Evolutionary conservation across 2,113 vertebrate species (phyloP).

Genomic region (Perca schrenkii): DNA sequence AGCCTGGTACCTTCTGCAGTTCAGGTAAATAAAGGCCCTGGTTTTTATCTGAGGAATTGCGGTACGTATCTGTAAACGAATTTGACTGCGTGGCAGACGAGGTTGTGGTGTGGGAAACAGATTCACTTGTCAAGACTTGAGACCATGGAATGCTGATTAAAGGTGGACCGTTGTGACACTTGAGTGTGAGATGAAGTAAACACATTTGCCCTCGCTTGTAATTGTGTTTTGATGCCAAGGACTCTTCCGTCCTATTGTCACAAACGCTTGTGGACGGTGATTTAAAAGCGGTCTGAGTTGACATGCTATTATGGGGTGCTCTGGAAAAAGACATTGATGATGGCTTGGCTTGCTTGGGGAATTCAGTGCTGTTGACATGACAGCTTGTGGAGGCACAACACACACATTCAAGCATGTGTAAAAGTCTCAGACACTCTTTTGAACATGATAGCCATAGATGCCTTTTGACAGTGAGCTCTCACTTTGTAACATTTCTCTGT

Average conservation of each 20-base stretch:
- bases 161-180: slow-evolving; percentile 46
- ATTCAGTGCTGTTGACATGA: slow-evolving; percentile 37
- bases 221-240: slow-evolving; percentile 62
- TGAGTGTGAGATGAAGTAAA: slow-evolving; percentile 60
- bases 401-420: background rate
- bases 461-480: slow-evolving; percentile 49
- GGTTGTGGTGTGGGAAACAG: slow-evolving; percentile 8
- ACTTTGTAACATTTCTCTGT: slow-evolving; percentile 34
- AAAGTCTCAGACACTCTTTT: slow-evolving; percentile 26
- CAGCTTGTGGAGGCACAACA: background rate
- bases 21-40: too few relatives aligned
- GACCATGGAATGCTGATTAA: slow-evolving; percentile 57
- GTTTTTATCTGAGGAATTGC: too few relatives aligned
- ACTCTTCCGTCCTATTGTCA: slow-evolving; percentile 60
- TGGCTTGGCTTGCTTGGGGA: slow-evolving; percentile 45
- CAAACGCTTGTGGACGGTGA: slow-evolving; percentile 42
- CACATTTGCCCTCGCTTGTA: slow-evolving; percentile 58
- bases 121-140: slow-evolving; percentile 56
- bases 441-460: slow-evolving; percentile 21
- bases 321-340: slow-evolving; percentile 43
- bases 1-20: too few relatives aligned
- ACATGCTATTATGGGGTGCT: slow-evolving; percentile 53
- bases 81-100: slow-evolving; percentile 5
- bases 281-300: slow-evolving; percentile 58
- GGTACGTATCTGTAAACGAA: background rate